Evolutionary conservation across 2,797 vertebrate species (phyloP).

Genomic region (Lutjanus campechanus): DNA sequence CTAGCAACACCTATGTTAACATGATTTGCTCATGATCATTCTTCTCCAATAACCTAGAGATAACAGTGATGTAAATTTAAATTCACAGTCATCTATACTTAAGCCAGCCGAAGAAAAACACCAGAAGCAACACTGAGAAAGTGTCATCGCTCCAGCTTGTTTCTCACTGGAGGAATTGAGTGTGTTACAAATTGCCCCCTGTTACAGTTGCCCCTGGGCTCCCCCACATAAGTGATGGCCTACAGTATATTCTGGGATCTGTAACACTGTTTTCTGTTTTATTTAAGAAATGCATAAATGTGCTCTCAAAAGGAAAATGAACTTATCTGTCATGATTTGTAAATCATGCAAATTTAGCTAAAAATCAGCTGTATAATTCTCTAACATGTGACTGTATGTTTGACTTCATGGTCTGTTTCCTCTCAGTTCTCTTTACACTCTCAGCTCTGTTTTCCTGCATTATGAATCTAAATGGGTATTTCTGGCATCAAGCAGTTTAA

Average conservation of each 20-base stretch:
- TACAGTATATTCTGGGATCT: background rate
- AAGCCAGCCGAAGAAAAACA: too few species aligned
- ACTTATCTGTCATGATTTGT: background rate
- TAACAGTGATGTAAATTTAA: too few species aligned
- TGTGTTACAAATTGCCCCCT: too few species aligned
- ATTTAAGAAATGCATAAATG: background rate
- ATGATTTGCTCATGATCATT: too few species aligned
- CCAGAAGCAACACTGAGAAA: too few species aligned
- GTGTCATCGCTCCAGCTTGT: too few species aligned
- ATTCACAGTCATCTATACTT: too few species aligned
- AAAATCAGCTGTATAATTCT: constrained; percentile 9
- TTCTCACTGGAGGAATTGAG: too few species aligned
- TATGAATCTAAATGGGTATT: constrained; percentile 69
- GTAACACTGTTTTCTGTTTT: background rate
- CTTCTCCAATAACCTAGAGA: too few species aligned
- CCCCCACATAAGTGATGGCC: background rate
- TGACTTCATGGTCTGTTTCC: constrained; percentile 29
- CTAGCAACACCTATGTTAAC: too few species aligned
- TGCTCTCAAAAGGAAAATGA: background rate
- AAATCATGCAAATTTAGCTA: background rate
- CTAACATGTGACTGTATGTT: constrained; percentile 21
- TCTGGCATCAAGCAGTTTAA: constrained; percentile 72
- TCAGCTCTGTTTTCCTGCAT: constrained; percentile 53
- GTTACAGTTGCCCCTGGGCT: too few species aligned
- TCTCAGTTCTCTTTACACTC: constrained; percentile 21